Conservation (phyloP, 2,113 vertebrate genomes). For the Sinocyclocheilus anophthalmus region DNA sequence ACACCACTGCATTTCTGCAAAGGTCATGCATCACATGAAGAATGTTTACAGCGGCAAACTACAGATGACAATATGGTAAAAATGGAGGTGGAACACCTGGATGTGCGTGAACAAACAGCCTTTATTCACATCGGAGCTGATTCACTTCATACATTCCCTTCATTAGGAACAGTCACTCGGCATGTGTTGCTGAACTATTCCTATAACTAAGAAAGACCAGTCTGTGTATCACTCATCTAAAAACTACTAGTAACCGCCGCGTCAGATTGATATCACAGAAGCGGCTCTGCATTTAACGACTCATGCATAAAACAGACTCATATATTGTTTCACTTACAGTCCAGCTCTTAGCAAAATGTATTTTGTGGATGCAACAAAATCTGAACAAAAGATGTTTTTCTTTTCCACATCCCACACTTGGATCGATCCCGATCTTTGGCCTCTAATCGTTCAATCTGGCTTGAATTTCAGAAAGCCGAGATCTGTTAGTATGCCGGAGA, state of each 20-base stretch:
- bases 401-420: neutral
- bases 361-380: conserved; percentile 8
- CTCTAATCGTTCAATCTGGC: neutral
- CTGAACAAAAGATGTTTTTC: conserved; percentile 59
- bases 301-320: neutral
- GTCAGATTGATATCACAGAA: neutral
- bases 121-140: conserved; percentile 54
- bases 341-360: neutral
- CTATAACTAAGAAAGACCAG: neutral
- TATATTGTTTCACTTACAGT: neutral
- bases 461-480: neutral
- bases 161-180: conserved; percentile 69
- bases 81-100: conserved; percentile 66
- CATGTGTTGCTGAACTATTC: too few relatives aligned
- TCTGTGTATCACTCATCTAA: neutral
- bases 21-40: too few relatives aligned
- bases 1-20: too few relatives aligned
- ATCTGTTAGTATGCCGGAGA: neutral
- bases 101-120: conserved; percentile 58
- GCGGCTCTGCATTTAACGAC: too few relatives aligned
- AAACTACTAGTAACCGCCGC: too few relatives aligned
- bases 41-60: too few relatives aligned
- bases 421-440: neutral
- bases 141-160: conserved; percentile 70
- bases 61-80: conserved; percentile 20